Evolutionary conservation across 2,113 vertebrate species (phyloP).

Genomic region (Bungarus multicinctus): DNA sequence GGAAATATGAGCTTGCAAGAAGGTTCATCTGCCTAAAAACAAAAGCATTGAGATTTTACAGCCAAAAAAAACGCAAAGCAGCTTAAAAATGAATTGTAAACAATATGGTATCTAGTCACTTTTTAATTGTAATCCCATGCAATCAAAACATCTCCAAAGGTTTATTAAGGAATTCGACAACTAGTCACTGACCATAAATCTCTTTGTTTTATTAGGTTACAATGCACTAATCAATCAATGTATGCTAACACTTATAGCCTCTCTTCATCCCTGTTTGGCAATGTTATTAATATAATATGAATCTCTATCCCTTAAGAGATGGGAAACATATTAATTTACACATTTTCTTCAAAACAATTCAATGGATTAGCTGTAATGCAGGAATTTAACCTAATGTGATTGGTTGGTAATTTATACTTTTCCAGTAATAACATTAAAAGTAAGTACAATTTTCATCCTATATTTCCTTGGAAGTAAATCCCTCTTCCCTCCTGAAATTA

Average conservation of each 20-base stretch:
- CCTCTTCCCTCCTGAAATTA: background rate
- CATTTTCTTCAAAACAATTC: background rate
- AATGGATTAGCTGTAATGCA: background rate
- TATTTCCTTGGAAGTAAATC: background rate
- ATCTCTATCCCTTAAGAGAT: background rate
- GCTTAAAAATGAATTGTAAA: background rate
- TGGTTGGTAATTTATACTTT: background rate
- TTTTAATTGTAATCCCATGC: background rate
- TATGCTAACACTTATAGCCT: background rate
- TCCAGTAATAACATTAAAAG: background rate
- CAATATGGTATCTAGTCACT: background rate
- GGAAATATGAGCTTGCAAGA: background rate
- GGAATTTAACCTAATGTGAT: background rate
- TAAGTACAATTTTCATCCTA: background rate
- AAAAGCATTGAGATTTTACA: background rate
- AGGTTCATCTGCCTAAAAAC: background rate
- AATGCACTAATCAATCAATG: background rate
- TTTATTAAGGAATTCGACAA: background rate
- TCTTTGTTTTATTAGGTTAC: background rate
- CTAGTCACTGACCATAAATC: background rate
- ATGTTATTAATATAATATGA: background rate
- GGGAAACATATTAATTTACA: background rate
- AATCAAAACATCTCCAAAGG: background rate
- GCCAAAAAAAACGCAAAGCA: background rate
- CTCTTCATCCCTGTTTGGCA: background rate